Percentiles rank a stretch among this genome's conserved stretches.
These are phyloP conservation scores for Balanococcus diminutus DNA, from an alignment of 2,888 invertebrate genomes.

Conservation along the genomic window DNA sequence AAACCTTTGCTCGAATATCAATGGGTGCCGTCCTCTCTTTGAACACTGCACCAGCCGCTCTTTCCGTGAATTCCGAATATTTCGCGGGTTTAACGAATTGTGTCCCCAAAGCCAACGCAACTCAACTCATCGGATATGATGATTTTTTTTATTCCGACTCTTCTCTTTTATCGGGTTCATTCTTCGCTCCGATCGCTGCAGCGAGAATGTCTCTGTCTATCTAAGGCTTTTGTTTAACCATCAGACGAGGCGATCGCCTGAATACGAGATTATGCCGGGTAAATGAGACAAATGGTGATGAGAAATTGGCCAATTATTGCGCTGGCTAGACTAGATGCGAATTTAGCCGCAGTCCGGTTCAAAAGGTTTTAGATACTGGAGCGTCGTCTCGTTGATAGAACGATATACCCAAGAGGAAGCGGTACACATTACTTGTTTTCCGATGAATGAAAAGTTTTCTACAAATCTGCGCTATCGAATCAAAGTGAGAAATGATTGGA, in stretches of 20 bases:
- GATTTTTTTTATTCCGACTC: neutral
- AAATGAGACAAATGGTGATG: slow-evolving; percentile 23
- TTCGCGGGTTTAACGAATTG: slow-evolving; percentile 26
- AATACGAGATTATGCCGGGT: neutral
- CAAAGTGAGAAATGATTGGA: no score
- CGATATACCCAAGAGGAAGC: neutral
- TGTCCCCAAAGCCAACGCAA: neutral
- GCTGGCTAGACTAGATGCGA: no score
- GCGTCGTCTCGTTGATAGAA: neutral
- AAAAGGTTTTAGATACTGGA: neutral
- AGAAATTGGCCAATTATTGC: slow-evolving; percentile 14
- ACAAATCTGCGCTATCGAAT: neutral
- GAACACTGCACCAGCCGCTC: neutral
- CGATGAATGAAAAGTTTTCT: neutral
- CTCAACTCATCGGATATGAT: neutral
- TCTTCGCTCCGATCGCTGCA: neutral
- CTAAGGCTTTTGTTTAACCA: neutral
- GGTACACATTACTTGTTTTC: neutral
- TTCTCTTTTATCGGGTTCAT: neutral
- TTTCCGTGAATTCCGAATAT: slow-evolving; percentile 39
- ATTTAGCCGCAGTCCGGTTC: neutral
- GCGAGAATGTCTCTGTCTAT: neutral
- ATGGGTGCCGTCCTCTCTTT: slow-evolving; percentile 25
- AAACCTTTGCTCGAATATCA: slow-evolving; percentile 29
- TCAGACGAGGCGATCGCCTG: neutral